Evolutionary conservation across 2,113 vertebrate species (phyloP).

Genomic region (Parus major): DNA sequence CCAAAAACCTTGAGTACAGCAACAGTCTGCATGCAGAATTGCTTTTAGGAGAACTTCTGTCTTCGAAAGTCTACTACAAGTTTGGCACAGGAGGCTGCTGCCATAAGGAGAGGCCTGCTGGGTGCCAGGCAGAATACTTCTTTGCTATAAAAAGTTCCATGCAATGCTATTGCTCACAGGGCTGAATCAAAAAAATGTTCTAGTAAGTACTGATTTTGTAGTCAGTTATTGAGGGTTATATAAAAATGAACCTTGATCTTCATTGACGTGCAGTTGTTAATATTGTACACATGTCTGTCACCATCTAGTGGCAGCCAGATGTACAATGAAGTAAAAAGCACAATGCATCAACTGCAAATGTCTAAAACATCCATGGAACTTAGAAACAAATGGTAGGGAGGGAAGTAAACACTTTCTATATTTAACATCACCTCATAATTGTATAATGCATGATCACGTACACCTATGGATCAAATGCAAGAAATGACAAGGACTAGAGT

Average conservation of each 20-base stretch:
- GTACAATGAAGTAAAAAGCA: not conserved
- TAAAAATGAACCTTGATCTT: not conserved
- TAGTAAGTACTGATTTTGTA: not conserved
- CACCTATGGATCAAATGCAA: not conserved
- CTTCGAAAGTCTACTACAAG: not conserved
- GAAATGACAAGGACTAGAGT: not conserved
- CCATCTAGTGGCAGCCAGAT: constrained; percentile 61
- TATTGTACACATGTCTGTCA: constrained; percentile 33
- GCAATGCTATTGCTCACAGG: not conserved
- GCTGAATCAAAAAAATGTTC: not conserved
- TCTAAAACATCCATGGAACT: not conserved
- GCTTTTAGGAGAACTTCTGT: not conserved
- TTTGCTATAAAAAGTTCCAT: not conserved
- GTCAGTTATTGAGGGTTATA: not conserved
- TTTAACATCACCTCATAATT: not conserved
- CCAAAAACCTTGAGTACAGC: not conserved
- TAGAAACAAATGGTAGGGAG: not conserved
- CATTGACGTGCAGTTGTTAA: not conserved
- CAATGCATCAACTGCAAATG: not conserved
- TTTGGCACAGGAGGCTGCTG: not conserved
- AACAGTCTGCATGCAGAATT: not conserved
- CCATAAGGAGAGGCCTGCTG: rapidly evolving
- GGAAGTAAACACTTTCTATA: not conserved
- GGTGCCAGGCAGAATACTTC: not conserved
- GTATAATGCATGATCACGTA: rapidly evolving